A percentile compares a stretch with the other conserved stretches of the same genome.
These are phyloP conservation scores for Xenops minutus DNA, from an alignment of 2,797 vertebrate species.

Conservation along the genomic window DNA sequence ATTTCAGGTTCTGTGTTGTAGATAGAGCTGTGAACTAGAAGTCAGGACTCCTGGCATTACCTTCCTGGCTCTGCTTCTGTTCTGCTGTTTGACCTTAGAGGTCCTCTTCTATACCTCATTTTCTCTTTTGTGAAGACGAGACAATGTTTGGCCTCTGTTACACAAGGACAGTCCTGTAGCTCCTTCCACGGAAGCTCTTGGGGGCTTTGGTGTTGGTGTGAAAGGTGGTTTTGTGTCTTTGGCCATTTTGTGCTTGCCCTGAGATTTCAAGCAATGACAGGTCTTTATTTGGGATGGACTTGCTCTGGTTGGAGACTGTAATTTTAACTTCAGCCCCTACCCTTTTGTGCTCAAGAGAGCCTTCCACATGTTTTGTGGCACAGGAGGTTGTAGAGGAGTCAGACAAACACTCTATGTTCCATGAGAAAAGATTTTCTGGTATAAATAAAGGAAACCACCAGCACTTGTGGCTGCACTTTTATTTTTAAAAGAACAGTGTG, in stretches of 20 bases:
- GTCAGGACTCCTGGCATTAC: neutral
- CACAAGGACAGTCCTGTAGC: neutral
- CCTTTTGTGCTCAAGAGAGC: constrained; percentile 42
- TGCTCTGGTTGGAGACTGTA: neutral
- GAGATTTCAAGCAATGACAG: neutral
- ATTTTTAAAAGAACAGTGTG: constrained; percentile 47
- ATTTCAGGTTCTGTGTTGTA: neutral
- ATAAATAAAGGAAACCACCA: constrained; percentile 69
- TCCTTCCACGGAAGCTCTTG: neutral
- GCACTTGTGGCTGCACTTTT: constrained; percentile 40
- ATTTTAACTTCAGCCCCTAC: constrained; percentile 31
- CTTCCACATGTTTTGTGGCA: constrained; percentile 47
- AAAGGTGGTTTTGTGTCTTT: neutral
- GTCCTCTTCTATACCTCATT: neutral
- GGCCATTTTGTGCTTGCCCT: neutral
- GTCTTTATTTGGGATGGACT: neutral
- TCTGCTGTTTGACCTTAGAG: neutral
- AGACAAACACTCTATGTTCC: constrained; percentile 72
- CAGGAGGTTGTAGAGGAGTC: constrained; percentile 51
- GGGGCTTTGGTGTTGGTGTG: neutral
- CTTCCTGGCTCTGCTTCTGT: neutral
- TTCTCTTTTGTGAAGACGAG: neutral
- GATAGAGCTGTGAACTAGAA: neutral
- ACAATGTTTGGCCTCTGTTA: neutral
- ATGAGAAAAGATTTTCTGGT: constrained; percentile 63